Evolutionary conservation across 2,797 vertebrate genomes (phyloP).

Genomic region (Acanthiza pusilla): DNA sequence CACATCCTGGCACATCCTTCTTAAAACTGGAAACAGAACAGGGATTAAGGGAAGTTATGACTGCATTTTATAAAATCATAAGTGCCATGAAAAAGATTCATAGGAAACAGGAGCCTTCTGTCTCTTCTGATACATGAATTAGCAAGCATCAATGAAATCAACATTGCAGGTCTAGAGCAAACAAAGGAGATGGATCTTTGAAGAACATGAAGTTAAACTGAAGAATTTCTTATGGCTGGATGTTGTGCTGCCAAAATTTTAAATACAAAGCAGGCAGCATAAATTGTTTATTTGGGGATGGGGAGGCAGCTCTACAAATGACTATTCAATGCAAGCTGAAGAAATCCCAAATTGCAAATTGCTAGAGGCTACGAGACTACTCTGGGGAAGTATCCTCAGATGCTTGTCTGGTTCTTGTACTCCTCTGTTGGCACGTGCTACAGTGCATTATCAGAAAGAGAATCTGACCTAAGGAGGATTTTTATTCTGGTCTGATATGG

Average conservation of each 20-base stretch:
- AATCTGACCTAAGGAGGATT: not conserved
- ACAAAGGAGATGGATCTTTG: not conserved
- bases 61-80: not conserved
- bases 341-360: not conserved
- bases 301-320: not conserved
- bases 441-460: not conserved
- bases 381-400: not conserved
- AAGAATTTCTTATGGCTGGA: not conserved
- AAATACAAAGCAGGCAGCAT: not conserved
- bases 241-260: not conserved
- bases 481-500: not conserved
- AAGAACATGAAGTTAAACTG: not conserved
- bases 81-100: not conserved
- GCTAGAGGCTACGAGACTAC: not conserved
- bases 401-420: not conserved
- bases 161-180: not conserved
- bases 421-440: not conserved
- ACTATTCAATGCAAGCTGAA: not conserved
- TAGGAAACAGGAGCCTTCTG: not conserved
- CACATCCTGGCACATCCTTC: not conserved
- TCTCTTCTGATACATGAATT: not conserved
- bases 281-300: not conserved
- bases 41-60: not conserved
- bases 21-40: not conserved
- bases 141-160: not conserved